phyloP scores from a whole-genome alignment of 2,888 invertebrate genomes.

The Chromoteleia sp. region DNA sequence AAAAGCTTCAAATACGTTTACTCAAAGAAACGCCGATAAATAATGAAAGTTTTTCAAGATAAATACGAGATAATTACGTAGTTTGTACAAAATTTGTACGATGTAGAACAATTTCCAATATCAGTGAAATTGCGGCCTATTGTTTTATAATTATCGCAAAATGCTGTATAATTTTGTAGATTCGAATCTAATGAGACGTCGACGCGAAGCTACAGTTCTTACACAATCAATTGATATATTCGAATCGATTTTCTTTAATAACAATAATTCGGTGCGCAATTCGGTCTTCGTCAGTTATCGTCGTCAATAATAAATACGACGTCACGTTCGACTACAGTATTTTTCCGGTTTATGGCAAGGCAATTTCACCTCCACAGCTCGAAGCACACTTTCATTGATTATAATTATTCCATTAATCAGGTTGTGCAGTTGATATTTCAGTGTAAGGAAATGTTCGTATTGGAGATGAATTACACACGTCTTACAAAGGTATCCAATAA shows the following conservation, averaged over 20 bases:
- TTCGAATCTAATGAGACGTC: conserved; percentile 7
- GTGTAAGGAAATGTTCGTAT: conserved; percentile 19
- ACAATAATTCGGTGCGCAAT: conserved; percentile 3
- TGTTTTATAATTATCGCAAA: conserved; percentile 1
- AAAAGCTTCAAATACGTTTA: no score
- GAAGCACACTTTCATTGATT: conserved; percentile 42
- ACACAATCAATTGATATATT: conserved; percentile 5
- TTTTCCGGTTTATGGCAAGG: conserved; percentile 15
- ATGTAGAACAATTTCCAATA: conserved; percentile 19
- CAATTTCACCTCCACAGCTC: conserved; percentile 11
- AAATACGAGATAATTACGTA: conserved; percentile 1
- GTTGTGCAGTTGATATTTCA: conserved; percentile 29
- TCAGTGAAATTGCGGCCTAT: background rate
- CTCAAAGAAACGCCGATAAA: conserved; percentile 7
- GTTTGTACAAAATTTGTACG: no score
- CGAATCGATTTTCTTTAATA: conserved; percentile 19
- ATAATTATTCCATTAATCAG: conserved; percentile 53
- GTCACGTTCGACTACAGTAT: conserved; percentile 21
- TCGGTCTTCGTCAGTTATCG: conserved; percentile 3
- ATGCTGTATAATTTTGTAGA: conserved; percentile 1
- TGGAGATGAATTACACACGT: conserved; percentile 24
- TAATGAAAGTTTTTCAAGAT: conserved; percentile 16
- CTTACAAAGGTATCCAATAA: conserved; percentile 22
- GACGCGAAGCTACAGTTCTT: background rate
- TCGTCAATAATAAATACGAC: conserved; percentile 25